Conservation (phyloP, 2,888 invertebrate genomes). For the Pristionchus exspectatus region DNA sequence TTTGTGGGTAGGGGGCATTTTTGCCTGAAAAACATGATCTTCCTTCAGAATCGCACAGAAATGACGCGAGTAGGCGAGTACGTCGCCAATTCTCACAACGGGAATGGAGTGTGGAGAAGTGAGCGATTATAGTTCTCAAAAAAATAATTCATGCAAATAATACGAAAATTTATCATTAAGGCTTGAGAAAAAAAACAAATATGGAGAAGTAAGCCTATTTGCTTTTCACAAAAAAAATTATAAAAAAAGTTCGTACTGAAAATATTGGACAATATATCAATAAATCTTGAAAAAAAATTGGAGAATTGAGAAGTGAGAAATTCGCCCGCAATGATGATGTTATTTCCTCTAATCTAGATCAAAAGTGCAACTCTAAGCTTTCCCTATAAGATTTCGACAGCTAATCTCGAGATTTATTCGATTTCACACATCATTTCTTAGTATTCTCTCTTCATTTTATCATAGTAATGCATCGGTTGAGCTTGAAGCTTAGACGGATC, state of each 20-base stretch:
- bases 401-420: neutral
- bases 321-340: neutral
- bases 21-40: neutral
- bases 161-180: too few species aligned
- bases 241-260: too few species aligned
- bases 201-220: too few species aligned
- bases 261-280: too few species aligned
- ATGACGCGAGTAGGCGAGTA: constrained; percentile 38
- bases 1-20: too few species aligned
- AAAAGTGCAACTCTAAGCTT: neutral
- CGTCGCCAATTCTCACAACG: neutral
- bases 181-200: too few species aligned
- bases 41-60: neutral
- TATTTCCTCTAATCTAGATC: neutral
- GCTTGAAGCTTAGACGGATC: neutral
- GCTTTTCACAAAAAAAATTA: too few species aligned
- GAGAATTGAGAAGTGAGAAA: too few species aligned
- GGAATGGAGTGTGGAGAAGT: constrained; percentile 36
- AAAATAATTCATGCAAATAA: too few species aligned
- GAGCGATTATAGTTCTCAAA: neutral
- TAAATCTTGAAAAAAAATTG: too few species aligned
- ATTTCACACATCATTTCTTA: neutral
- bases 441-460: neutral
- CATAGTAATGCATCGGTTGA: neutral
- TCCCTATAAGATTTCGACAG: neutral